Evolutionary conservation across 2,888 invertebrate species (phyloP).

Genomic region (Metellina segmentata): DNA sequence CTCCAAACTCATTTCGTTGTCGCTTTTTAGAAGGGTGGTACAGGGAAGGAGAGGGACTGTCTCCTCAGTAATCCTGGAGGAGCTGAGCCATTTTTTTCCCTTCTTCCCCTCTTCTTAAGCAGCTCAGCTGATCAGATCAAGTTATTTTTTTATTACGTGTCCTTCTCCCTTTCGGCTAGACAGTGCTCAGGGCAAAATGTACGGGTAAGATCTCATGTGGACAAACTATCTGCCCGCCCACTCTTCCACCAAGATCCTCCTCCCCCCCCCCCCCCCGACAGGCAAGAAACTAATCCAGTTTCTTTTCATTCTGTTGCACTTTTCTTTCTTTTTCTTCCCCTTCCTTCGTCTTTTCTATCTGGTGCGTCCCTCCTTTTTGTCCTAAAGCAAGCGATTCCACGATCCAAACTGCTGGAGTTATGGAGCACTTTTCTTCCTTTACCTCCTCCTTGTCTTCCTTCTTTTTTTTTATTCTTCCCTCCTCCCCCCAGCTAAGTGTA

Average conservation of each 20-base stretch:
- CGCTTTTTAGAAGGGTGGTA: not conserved
- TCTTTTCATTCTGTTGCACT: constrained; percentile 43
- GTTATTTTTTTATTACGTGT: constrained; percentile 10
- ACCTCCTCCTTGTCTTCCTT: constrained; percentile 8
- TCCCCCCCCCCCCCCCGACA: not conserved
- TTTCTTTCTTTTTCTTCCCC: not conserved
- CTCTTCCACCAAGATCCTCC: not conserved
- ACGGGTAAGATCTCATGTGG: constrained; percentile 46
- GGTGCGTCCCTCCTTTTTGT: constrained; percentile 18
- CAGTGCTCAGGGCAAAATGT: constrained; percentile 23
- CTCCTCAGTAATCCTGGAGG: constrained; percentile 27
- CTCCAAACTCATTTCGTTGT: constrained; percentile 10
- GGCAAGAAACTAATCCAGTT: constrained; percentile 42
- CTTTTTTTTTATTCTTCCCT: not conserved
- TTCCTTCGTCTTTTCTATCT: not conserved
- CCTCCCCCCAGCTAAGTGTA: constrained; percentile 1
- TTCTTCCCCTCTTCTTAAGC: constrained; percentile 5
- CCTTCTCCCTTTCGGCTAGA: constrained; percentile 13
- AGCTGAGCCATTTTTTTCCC: not conserved
- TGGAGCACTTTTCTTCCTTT: constrained; percentile 42
- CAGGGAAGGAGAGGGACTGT: not conserved
- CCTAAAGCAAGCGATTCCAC: constrained; percentile 40
- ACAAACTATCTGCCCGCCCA: constrained; percentile 18
- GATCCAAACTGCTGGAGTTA: constrained; percentile 48
- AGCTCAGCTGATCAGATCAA: constrained; percentile 30